Conservation (phyloP, 2,888 invertebrate genomes). For the Dynastes maya region DNA sequence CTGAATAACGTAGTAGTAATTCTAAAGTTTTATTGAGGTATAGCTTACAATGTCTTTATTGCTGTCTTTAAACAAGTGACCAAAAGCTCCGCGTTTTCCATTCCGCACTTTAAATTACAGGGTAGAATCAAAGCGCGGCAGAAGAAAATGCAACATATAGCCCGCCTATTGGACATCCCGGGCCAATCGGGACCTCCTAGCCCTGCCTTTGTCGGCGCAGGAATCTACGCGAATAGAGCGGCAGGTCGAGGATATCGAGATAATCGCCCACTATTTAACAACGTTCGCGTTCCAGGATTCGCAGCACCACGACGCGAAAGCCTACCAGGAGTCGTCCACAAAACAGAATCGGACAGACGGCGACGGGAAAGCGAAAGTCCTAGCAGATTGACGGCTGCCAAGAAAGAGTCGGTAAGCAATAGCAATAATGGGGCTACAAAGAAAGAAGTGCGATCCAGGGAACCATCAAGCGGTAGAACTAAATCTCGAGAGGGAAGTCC, state of each 20-base stretch:
- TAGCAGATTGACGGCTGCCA: constrained; percentile 59
- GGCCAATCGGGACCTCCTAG: constrained; percentile 72
- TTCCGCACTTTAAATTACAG: constrained; percentile 66
- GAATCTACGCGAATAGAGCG: constrained; percentile 63
- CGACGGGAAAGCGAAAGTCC: constrained; percentile 64
- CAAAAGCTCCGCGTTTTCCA: too few species aligned
- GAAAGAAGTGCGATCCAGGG: constrained; percentile 58
- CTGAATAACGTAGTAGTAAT: too few species aligned
- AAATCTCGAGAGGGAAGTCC: constrained; percentile 84
- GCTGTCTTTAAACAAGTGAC: too few species aligned
- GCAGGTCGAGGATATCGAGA: constrained; percentile 64
- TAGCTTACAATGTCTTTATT: too few species aligned
- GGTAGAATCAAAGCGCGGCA: constrained; percentile 95
- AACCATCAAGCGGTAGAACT: constrained; percentile 64
- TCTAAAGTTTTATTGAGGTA: too few species aligned
- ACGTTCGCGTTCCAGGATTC: constrained; percentile 68
- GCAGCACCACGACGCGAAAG: constrained; percentile 69
- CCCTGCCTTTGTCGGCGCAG: constrained; percentile 69
- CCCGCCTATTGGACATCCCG: constrained; percentile 89
- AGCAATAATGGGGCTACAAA: constrained; percentile 57
- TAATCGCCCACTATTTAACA: constrained; percentile 67
- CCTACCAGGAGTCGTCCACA: constrained; percentile 67
- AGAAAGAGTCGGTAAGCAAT: constrained; percentile 52
- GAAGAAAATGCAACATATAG: constrained; percentile 97
- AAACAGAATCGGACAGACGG: constrained; percentile 61